Percentiles rank a stretch among this genome's conserved stretches.
Evolutionary conservation across 2,113 vertebrate species (phyloP).

Genomic region (Embiotoca jacksoni): DNA sequence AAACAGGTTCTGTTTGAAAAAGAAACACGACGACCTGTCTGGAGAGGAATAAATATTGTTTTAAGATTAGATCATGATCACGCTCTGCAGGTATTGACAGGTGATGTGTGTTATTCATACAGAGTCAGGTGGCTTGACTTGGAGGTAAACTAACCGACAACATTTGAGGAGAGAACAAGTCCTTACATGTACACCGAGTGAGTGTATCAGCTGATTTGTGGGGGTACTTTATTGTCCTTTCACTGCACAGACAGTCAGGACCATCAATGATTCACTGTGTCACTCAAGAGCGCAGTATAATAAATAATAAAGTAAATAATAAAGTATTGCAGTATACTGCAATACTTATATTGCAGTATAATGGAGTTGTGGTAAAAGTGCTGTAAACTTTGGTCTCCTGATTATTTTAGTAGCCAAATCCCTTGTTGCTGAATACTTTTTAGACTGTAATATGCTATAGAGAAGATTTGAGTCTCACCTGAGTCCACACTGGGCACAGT

Average conservation of each 20-base stretch:
- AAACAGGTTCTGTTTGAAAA: constrained; percentile 5
- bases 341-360: too few relatives aligned
- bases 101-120: constrained; percentile 47
- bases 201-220: background rate
- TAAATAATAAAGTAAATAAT: too few relatives aligned
- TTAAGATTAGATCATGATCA: constrained; percentile 22
- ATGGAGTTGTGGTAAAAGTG: background rate
- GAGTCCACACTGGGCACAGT: background rate
- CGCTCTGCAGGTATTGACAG: constrained; percentile 37
- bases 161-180: constrained; percentile 28
- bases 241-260: background rate
- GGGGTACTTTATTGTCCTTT: background rate
- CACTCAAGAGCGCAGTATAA: background rate
- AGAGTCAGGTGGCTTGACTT: constrained; percentile 25
- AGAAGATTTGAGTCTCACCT: background rate
- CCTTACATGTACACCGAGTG: background rate
- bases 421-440: background rate
- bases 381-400: background rate
- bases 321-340: too few relatives aligned
- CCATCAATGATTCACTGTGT: background rate
- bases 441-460: background rate
- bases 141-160: background rate
- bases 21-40: background rate
- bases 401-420: background rate
- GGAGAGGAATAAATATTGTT: background rate